These are phyloP conservation scores for Ataeniobius toweri DNA, from an alignment of 2,797 vertebrate genomes.

Conservation along the genomic window DNA sequence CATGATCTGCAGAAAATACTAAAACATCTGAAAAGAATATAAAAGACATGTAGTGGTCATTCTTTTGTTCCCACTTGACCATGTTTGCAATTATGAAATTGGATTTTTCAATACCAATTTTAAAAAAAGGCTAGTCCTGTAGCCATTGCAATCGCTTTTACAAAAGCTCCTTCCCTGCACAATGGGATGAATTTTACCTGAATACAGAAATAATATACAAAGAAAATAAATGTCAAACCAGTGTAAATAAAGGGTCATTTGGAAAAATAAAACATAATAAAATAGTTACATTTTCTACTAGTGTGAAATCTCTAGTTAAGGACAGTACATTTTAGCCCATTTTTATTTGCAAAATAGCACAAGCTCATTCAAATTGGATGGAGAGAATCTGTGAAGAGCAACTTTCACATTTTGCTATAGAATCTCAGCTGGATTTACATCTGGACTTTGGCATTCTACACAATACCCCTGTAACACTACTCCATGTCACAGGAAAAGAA, in stretches of 20 bases:
- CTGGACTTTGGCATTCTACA: too few species aligned
- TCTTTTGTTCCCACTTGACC: neutral
- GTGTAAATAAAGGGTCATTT: neutral
- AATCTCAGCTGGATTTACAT: too few species aligned
- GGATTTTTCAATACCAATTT: neutral
- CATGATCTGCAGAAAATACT: too few species aligned
- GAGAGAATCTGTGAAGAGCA: too few species aligned
- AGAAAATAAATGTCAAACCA: neutral
- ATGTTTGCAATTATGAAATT: neutral
- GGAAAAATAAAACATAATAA: neutral
- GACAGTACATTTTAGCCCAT: too few species aligned
- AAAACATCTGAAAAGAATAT: too few species aligned
- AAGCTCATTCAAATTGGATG: too few species aligned
- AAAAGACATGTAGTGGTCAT: neutral
- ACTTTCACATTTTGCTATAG: too few species aligned
- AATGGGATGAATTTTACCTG: neutral
- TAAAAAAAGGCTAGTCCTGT: neutral
- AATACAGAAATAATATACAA: neutral
- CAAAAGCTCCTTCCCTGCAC: neutral
- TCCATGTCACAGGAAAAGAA: too few species aligned
- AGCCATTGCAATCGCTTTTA: neutral
- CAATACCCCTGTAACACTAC: too few species aligned
- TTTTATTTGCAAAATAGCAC: too few species aligned
- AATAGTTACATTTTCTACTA: neutral
- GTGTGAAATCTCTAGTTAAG: neutral